Base-by-base conservation (phyloP, 2,113 vertebrate genomes). In the Melierax canorus region DNA sequence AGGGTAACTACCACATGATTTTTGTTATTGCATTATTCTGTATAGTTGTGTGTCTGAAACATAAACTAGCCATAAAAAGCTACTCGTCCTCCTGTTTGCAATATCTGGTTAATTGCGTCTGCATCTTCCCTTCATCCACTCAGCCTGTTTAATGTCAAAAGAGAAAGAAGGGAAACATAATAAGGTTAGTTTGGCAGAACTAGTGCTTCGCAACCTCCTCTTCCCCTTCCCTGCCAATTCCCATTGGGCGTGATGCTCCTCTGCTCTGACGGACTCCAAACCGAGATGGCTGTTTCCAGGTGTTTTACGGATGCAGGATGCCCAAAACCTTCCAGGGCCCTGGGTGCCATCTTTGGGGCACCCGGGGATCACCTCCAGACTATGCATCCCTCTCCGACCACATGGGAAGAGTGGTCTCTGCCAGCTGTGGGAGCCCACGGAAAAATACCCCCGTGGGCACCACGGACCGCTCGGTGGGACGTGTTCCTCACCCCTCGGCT, bases 21-120 rank as follows among this genome's bases (percentile, higher is more conserved):
- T 85, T 89, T 88, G 67, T 96, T 94, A 90, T 85, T 91, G 55
- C 89, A 90, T 97, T 96, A 94, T 87, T 94, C 69, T 76, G 41
- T 85, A 29, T 21, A 82, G 84, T 32, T 78, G 73, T 79, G 76
- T 69, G 77, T 26, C 80, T 95, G 89, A 96, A 91, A 91, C 89
- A 82, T 82, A 86, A 94, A 95, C 80, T 85, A 88, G 92, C 51
- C 87, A 88, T 95, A 89, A 87, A 90, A 92, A 76, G 66, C 7
- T 4, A 72, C 86, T 92, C 8, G 10, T 43, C 48, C 86, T 86
- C 59, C 43, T 87, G 74, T 89, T 91, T 86, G 87, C 60, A 85
- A 4, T 95, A 78, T 85, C 96, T 91, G 48, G 69, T 81, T 97
- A 91, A 97, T 91, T 87, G 91, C 36, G 51, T 62, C 92, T 95